These are phyloP conservation scores for Ostrea denselamellosa DNA, from an alignment of 1,140 invertebrate species.

Conservation along the genomic window DNA sequence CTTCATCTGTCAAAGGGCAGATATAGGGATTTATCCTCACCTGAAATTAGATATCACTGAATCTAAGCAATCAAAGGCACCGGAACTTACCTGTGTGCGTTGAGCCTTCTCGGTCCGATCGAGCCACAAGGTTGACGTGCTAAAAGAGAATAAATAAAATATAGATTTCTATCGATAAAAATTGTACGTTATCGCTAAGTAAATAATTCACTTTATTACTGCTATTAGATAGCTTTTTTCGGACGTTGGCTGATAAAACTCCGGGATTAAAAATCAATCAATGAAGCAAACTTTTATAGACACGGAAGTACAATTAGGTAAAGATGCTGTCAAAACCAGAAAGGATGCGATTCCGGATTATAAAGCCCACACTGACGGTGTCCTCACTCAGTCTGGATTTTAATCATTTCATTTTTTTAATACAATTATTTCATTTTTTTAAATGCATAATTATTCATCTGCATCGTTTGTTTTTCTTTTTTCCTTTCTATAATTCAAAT, in stretches of 20 bases:
- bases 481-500: too few relatives aligned
- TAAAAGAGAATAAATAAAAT: constrained; percentile 24
- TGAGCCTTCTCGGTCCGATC: neutral
- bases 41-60: neutral
- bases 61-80: neutral
- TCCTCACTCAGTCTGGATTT: too few relatives aligned
- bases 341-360: too few relatives aligned
- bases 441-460: too few relatives aligned
- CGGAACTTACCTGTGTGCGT: neutral
- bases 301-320: neutral
- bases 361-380: too few relatives aligned
- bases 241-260: neutral
- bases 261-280: neutral
- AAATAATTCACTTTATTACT: constrained; percentile 37
- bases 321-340: too few relatives aligned
- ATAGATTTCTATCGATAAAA: constrained; percentile 12
- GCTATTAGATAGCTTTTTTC: neutral
- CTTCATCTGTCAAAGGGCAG: neutral
- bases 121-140: neutral
- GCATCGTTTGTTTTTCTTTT: too few relatives aligned
- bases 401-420: too few relatives aligned
- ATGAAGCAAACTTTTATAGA: neutral
- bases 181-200: neutral
- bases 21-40: neutral
- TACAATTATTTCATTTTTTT: too few relatives aligned